phyloP scores from a whole-genome alignment of 2,888 invertebrate genomes.

The Pteria penguin region DNA sequence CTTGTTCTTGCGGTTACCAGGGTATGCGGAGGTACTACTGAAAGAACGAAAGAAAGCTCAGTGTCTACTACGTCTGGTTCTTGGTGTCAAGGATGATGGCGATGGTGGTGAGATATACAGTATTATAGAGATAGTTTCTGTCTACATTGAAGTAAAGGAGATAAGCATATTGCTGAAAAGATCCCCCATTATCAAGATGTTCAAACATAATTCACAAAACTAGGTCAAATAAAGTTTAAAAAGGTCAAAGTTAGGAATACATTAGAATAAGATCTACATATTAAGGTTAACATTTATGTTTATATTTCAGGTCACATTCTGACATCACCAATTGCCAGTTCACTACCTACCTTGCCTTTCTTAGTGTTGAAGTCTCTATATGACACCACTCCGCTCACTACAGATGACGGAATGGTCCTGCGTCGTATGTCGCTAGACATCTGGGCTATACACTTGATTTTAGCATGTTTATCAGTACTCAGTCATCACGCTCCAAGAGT shows the following conservation, averaged over 20 bases:
- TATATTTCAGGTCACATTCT: constrained; percentile 84
- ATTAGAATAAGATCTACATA: too few relatives aligned
- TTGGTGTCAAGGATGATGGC: constrained; percentile 95
- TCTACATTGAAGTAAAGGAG: too few relatives aligned
- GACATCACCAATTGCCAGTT: constrained; percentile 85
- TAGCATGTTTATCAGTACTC: constrained; percentile 93
- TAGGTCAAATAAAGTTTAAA: too few relatives aligned
- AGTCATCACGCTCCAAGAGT: constrained; percentile 83
- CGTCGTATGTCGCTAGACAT: constrained; percentile 90
- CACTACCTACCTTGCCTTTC: constrained; percentile 86
- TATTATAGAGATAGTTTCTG: too few relatives aligned
- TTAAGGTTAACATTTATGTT: too few relatives aligned
- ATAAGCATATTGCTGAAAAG: too few relatives aligned
- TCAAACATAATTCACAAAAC: too few relatives aligned
- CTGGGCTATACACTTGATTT: constrained; percentile 91
- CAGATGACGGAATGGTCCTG: constrained; percentile 88
- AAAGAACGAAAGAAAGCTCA: constrained; percentile 90
- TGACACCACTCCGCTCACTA: constrained; percentile 87
- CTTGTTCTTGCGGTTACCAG: constrained; percentile 91
- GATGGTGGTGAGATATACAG: constrained; percentile 91
- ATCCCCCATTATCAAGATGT: too few relatives aligned
- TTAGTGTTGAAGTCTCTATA: constrained; percentile 87
- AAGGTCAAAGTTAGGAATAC: too few relatives aligned
- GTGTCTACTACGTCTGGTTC: constrained; percentile 90
- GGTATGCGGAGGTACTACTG: constrained; percentile 93